Base-by-base conservation (phyloP, 1,140 invertebrate genomes). In the Philopotamus ludificatus region DNA sequence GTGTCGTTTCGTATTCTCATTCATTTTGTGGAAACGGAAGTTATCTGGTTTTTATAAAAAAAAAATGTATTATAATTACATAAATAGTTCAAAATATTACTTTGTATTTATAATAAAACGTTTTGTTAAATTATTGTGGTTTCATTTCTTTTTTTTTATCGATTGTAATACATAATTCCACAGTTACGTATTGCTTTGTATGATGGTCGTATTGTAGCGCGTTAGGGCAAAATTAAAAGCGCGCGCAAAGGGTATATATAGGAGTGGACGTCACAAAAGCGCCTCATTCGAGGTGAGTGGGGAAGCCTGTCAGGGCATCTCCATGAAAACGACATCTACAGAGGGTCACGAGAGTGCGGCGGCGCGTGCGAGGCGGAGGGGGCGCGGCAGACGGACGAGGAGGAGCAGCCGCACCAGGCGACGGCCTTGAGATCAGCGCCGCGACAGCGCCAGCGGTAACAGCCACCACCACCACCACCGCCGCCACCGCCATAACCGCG, bases 311-410 rank as follows among this genome's bases (percentile, higher is more conserved):
- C 26, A 34, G 45, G 10, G 26, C 34, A 8, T 44, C 57, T 18
- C 26, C 26, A 59, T 59, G 57, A 42, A 21, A 59, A 59, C 39
- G n/a, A 10, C 16, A 22, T 34, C 57, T 20, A 59, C 57, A 41
- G 41, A 21, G 16, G 20, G 57, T 8, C 15, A 3, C 8, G 16
- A 41, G 23, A 41, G 8, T 10, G 15, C 55, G 41, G 44, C 22
- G 41, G 41, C 58, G 42, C 58, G 53, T 41, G 23, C 55, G 20
- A 34, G 25, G 23, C 20, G 51, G 18, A 23, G 53, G 10, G 42
- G 44, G 49, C 54, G 54, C 22, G 22, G 3, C 12, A 9, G 41
- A 41, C 21, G 18, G 7, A 49, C 15, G 15, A 12, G 16, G 15
- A n/a, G 47, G 28, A 63, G 15, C 49, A 18, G 22, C 47, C 22